Evolutionary conservation across 2,888 invertebrate genomes (phyloP), one percentile per base, ranked within the genome.

Genomic region (Synergus itoensis): DNA sequence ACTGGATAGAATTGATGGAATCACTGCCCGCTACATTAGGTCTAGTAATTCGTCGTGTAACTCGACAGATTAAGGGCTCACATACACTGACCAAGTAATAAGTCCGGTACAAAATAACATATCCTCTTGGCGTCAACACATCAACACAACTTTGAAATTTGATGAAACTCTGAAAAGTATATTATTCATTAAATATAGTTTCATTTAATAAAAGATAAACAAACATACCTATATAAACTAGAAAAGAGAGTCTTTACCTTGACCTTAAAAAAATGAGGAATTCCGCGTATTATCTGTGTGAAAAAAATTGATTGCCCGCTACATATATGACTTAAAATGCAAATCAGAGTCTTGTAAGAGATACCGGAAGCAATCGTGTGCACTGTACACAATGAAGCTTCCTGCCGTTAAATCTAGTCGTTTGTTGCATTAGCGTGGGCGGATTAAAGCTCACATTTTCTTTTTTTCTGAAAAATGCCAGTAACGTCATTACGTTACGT

Each of bases 1-100:
- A 88, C 89, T 86, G 88, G 87, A 86, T 86, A 85, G 86, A 90
- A 90, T 91, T 90, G 90, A 90, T 88, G 87, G 89, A 90, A 91
- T 91, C 90, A 90, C 86, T 88, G 89, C 86, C 83, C 81, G 86
- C 84, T 86, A 84, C 86, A 87, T 88, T 88, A 88, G 84, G 85
- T 82, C 83, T 85, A 85, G 87, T 88, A 88, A 89, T 89, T 88
- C 84, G 84, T 83, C 87, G 84, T 76, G 76, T 28, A 76, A 76
- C 76, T 76, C 76, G 76, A 21, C 76, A 45, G 62, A 76, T 76
- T 62, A 76, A 57, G 41, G 76, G 21, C 36, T 62, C 43, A 16
- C 36, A 64, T 64, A 40, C 64, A 64, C 64, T n/a, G 18, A 18
- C 21, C 21, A 45, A 67, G 41, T 67, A 67, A 43, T 43, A 67